A percentile compares a stretch with the other conserved stretches of the same genome.
These are phyloP conservation scores for Coremacera marginata DNA, from an alignment of 2,888 invertebrate species.

Conservation along the genomic window DNA sequence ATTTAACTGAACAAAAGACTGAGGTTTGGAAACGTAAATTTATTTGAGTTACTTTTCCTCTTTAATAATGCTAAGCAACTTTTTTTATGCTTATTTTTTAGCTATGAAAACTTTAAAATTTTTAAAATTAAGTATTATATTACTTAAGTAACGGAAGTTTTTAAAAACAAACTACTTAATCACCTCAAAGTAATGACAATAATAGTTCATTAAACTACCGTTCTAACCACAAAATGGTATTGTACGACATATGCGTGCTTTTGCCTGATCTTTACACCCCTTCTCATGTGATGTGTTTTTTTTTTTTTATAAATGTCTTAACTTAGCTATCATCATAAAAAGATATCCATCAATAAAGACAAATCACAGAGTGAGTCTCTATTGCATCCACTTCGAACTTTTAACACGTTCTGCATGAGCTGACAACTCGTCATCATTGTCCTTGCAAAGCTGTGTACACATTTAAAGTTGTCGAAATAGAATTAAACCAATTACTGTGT, in stretches of 20 bases:
- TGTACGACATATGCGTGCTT: neutral
- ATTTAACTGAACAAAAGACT: too few species aligned
- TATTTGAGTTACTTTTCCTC: too few species aligned
- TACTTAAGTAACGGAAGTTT: too few species aligned
- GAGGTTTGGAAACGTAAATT: too few species aligned
- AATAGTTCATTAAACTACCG: neutral
- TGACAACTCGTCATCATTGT: constrained; percentile 25
- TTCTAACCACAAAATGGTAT: constrained; percentile 10
- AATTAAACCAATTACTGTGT: neutral
- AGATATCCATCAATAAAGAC: constrained; percentile 23
- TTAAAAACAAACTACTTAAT: too few species aligned
- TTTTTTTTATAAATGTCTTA: neutral
- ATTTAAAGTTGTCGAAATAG: constrained; percentile 16
- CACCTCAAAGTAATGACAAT: neutral
- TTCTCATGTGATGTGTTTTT: neutral
- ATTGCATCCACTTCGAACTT: constrained; percentile 6
- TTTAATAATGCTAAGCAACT: too few species aligned
- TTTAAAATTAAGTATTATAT: too few species aligned
- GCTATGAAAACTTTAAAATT: too few species aligned
- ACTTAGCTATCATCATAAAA: neutral
- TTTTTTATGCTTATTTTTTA: too few species aligned
- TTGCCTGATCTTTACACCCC: neutral
- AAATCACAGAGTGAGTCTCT: neutral
- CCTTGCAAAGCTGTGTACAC: constrained; percentile 8
- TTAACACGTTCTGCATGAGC: constrained; percentile 28